Evolutionary conservation across 2,113 vertebrate species (phyloP).

Genomic region (Oceanodroma tethys): DNA sequence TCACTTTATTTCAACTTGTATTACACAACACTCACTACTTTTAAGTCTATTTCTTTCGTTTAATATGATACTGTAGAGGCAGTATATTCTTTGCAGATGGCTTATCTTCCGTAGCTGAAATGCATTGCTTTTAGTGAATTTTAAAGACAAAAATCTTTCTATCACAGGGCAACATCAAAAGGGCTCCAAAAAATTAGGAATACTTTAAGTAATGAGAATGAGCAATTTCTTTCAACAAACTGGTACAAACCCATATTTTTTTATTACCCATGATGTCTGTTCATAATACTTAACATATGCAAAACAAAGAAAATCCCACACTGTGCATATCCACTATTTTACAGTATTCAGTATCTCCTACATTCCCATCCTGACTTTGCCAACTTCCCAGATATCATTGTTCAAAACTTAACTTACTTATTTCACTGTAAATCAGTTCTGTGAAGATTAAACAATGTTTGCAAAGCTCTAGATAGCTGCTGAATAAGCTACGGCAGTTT

Average conservation of each 20-base stretch:
- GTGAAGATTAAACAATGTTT: neutral
- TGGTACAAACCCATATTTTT: neutral
- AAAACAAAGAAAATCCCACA: neutral
- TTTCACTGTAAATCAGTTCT: neutral
- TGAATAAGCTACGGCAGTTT: neutral
- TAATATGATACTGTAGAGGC: neutral
- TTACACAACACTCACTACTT: neutral
- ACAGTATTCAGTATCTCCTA: neutral
- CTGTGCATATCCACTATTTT: neutral
- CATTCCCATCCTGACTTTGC: neutral
- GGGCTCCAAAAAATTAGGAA: neutral
- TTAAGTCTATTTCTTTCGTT: neutral
- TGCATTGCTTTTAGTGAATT: neutral
- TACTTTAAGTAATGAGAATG: neutral
- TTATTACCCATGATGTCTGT: neutral
- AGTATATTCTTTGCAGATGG: neutral
- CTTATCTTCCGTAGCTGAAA: neutral
- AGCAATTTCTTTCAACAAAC: neutral
- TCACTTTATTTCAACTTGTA: neutral
- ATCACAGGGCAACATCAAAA: neutral
- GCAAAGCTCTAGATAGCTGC: neutral
- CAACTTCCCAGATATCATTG: neutral
- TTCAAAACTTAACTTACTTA: neutral
- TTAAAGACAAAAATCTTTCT: neutral
- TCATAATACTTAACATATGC: neutral